Percentiles rank a stretch among this genome's conserved stretches.
Conservation (phyloP, 2,797 vertebrate genomes). For the Sebastes alutus region DNA sequence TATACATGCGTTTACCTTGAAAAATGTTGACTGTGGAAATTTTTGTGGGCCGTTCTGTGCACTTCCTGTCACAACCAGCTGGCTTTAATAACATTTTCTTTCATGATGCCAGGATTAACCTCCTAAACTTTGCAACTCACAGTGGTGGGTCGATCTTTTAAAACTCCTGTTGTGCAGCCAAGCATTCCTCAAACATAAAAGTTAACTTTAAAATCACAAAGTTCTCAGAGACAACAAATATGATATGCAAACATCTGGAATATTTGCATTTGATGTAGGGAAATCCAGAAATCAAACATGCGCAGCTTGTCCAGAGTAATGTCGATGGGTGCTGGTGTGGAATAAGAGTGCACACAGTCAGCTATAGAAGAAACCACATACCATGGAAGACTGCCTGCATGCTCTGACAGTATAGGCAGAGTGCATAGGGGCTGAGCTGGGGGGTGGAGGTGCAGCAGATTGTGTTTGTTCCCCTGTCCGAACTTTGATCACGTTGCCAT, state of each 20-base stretch:
- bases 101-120: neutral
- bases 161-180: neutral
- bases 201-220: neutral
- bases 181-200: neutral
- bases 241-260: neutral
- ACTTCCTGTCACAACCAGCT: neutral
- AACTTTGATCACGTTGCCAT: constrained; percentile 41
- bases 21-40: neutral
- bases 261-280: neutral
- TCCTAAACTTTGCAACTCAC: neutral
- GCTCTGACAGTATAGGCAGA: neutral
- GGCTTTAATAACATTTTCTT: constrained; percentile 1
- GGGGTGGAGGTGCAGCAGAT: constrained; percentile 5
- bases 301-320: neutral
- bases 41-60: neutral
- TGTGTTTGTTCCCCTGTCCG: constrained; percentile 15
- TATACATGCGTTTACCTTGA: neutral
- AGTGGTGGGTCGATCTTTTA: neutral
- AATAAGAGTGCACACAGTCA: neutral
- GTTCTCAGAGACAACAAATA: neutral
- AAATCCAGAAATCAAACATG: neutral
- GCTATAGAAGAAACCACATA: neutral
- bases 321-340: neutral
- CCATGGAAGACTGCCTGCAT: neutral
- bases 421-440: neutral